A percentile compares a stretch with the other conserved stretches of the same genome.
These are phyloP conservation scores for Laspeyria flexula DNA, from an alignment of 2,888 invertebrate genomes.

Conservation along the genomic window DNA sequence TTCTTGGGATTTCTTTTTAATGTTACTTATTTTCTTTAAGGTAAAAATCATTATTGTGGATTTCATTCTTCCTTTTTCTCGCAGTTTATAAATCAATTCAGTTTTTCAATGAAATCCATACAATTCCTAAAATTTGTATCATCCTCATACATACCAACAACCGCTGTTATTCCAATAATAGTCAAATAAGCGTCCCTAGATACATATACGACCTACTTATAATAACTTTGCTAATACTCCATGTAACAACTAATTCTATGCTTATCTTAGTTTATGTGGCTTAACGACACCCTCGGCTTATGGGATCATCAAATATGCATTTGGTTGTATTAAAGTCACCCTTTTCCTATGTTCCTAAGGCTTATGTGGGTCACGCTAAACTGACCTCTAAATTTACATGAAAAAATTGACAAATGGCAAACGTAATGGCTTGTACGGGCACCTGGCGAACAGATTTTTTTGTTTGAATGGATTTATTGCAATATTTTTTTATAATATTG, in stretches of 20 bases:
- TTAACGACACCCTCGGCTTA: slow-evolving; percentile 48
- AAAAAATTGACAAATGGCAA: slow-evolving; percentile 18
- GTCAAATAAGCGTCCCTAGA: too few species aligned
- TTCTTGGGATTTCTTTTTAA: too few species aligned
- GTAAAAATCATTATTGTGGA: too few species aligned
- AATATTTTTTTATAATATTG: background rate
- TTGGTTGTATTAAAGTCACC: slow-evolving; percentile 52
- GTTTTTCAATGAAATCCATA: too few species aligned
- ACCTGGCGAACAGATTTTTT: background rate
- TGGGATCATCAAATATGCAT: slow-evolving; percentile 59
- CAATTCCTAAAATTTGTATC: too few species aligned
- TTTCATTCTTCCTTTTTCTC: too few species aligned
- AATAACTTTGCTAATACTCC: slow-evolving; percentile 18
- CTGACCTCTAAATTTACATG: slow-evolving; percentile 32
- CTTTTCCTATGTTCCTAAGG: slow-evolving; percentile 29
- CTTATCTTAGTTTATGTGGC: slow-evolving; percentile 51
- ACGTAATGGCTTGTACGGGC: background rate
- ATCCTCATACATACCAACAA: too few species aligned
- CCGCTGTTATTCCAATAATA: too few species aligned
- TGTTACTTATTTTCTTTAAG: too few species aligned
- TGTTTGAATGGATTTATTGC: background rate
- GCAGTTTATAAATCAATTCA: too few species aligned
- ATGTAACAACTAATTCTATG: slow-evolving; percentile 36
- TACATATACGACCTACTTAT: slow-evolving; percentile 6
- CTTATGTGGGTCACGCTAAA: slow-evolving; percentile 33